Conservation (phyloP, 2,797 vertebrate species). For the Fistularia tabacaria region DNA sequence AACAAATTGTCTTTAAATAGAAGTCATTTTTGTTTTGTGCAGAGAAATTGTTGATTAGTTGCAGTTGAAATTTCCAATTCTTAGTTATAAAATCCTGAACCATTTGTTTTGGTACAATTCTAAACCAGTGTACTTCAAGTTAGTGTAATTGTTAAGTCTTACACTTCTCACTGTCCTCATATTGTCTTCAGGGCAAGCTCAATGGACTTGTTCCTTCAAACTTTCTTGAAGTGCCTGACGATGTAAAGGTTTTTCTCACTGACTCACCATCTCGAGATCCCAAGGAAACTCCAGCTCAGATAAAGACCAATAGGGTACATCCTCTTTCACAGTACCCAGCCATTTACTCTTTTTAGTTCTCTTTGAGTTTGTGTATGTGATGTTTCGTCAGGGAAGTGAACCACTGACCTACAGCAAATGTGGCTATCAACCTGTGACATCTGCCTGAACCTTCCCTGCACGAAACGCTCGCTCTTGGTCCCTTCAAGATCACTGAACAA, state of each 20-base stretch:
- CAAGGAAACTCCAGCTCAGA: constrained; percentile 80
- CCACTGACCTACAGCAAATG: no score
- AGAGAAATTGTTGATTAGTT: no score
- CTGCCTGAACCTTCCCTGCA: no score
- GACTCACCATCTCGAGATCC: constrained; percentile 82
- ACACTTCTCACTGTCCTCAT: constrained; percentile 3
- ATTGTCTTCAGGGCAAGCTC: constrained; percentile 83
- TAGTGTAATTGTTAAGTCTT: not conserved
- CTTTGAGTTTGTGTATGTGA: constrained; percentile 65
- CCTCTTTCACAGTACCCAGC: constrained; percentile 73
- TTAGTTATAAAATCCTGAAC: no score
- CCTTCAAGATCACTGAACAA: no score
- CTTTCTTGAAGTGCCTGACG: constrained; percentile 99
- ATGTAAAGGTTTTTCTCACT: constrained; percentile 95
- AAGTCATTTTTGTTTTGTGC: no score
- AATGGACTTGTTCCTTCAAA: constrained; percentile 98
- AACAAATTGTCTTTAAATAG: no score
- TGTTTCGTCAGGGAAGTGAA: constrained; percentile 4
- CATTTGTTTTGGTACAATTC: no score
- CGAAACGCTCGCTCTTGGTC: no score
- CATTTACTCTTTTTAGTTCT: constrained; percentile 64
- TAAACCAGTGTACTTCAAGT: not conserved
- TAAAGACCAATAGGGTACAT: constrained; percentile 98
- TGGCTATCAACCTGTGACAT: no score
- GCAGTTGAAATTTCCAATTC: no score